phyloP scores from a whole-genome alignment of 2,113 vertebrate genomes.

The Ceyx margarethae region DNA sequence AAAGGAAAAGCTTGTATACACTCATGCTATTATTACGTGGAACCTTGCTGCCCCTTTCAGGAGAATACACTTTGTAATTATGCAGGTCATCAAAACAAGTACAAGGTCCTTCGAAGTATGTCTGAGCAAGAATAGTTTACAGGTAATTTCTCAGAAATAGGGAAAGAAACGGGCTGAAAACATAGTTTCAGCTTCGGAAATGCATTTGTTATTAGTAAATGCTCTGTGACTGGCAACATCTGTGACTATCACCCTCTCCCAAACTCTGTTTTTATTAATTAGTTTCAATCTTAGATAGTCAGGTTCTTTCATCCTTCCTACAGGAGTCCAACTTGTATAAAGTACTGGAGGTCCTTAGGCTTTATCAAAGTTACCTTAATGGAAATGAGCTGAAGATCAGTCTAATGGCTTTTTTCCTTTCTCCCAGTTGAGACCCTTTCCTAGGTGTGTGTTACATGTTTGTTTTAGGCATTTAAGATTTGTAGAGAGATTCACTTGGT shows the following conservation, averaged over 20 bases:
- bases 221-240: background rate
- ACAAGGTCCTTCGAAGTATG: background rate
- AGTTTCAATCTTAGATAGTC: background rate
- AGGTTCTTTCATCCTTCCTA: background rate
- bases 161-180: background rate
- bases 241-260: background rate
- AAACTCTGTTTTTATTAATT: background rate
- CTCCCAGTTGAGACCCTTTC: background rate
- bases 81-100: constrained; percentile 17
- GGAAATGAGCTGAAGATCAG: background rate
- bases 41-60: background rate
- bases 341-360: background rate
- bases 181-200: background rate
- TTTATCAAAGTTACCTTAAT: background rate
- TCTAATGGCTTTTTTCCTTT: background rate
- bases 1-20: background rate
- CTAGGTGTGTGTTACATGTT: background rate
- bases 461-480: background rate
- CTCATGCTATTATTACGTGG: background rate
- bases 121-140: background rate
- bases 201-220: background rate
- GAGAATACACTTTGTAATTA: background rate
- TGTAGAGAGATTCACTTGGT: background rate
- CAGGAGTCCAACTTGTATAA: background rate
- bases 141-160: background rate